phyloP scores from a whole-genome alignment of 2,888 invertebrate genomes.

The Callinectes sapidus region DNA sequence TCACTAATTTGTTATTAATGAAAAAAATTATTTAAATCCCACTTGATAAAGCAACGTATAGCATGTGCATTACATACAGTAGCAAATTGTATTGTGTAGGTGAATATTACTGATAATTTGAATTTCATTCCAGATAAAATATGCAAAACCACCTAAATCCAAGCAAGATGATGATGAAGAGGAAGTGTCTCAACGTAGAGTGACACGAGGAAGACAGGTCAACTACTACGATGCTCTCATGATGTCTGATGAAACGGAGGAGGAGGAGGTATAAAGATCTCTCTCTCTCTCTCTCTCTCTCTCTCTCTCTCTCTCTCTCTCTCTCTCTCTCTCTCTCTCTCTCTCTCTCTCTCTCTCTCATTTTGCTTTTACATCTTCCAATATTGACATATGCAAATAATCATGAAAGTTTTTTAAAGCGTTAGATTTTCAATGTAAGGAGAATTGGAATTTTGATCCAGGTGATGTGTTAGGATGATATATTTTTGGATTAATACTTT shows the following conservation, averaged over 20 bases:
- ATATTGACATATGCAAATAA: too few relatives aligned
- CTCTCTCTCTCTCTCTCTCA: not conserved
- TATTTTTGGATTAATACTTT: not conserved
- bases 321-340: constrained; percentile 32
- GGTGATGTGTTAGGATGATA: too few relatives aligned
- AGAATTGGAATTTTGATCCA: too few relatives aligned
- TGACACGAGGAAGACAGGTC: constrained; percentile 70
- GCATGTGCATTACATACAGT: too few relatives aligned
- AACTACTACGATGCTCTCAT: constrained; percentile 71
- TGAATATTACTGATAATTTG: not conserved
- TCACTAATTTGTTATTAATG: too few relatives aligned
- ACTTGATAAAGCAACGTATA: too few relatives aligned
- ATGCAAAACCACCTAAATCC: constrained; percentile 70
- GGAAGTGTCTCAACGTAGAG: constrained; percentile 54
- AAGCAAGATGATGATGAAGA: constrained; percentile 67
- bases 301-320: not conserved
- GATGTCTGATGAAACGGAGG: constrained; percentile 69
- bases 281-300: not conserved
- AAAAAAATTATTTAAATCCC: too few relatives aligned
- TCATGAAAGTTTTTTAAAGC: too few relatives aligned
- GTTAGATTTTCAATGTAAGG: too few relatives aligned
- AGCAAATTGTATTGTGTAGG: not conserved
- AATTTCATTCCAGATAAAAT: constrained; percentile 62
- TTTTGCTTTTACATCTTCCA: too few relatives aligned
- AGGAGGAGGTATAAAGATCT: constrained; percentile 63